Percentiles rank a stretch among this genome's conserved stretches.
These are phyloP conservation scores for Brachionichthys hirsutus DNA, from an alignment of 2,113 vertebrate species.

Conservation along the genomic window DNA sequence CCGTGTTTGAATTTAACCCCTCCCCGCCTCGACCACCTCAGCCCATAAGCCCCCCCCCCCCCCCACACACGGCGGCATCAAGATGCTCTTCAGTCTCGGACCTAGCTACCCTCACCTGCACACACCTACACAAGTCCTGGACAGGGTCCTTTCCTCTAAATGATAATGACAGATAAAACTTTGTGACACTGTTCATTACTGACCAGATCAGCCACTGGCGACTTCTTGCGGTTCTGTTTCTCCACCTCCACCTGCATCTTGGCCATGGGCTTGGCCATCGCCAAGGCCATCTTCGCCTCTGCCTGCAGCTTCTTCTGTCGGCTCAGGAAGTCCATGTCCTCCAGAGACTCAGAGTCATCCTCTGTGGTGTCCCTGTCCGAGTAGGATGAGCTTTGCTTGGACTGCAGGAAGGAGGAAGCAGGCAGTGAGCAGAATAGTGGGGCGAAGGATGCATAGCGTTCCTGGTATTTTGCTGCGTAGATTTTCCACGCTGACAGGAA, in stretches of 20 bases:
- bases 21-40: no score
- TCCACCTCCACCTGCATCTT: slow-evolving; percentile 99
- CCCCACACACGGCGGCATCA: no score
- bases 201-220: slow-evolving; percentile 95
- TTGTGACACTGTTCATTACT: slow-evolving; percentile 17
- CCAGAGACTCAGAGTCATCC: slow-evolving; percentile 94
- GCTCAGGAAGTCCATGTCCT: slow-evolving; percentile 97
- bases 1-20: no score
- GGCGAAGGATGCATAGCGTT: slow-evolving; percentile 3
- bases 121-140: no score
- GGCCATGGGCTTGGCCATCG: slow-evolving; percentile 99
- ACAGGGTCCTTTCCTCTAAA: no score
- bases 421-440: background rate
- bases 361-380: slow-evolving; percentile 97
- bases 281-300: slow-evolving; percentile 95
- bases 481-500: slow-evolving; percentile 4
- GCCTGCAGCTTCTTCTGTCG: slow-evolving; percentile 97
- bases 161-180: no score
- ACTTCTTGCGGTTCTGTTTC: slow-evolving; percentile 98
- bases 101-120: no score
- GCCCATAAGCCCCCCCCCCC: no score
- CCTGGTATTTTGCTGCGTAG: slow-evolving; percentile 13
- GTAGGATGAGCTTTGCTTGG: slow-evolving; percentile 99
- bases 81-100: no score
- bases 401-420: slow-evolving; percentile 68